Evolutionary conservation across 2,113 vertebrate species (phyloP).

Genomic region (Cololabis saira): DNA sequence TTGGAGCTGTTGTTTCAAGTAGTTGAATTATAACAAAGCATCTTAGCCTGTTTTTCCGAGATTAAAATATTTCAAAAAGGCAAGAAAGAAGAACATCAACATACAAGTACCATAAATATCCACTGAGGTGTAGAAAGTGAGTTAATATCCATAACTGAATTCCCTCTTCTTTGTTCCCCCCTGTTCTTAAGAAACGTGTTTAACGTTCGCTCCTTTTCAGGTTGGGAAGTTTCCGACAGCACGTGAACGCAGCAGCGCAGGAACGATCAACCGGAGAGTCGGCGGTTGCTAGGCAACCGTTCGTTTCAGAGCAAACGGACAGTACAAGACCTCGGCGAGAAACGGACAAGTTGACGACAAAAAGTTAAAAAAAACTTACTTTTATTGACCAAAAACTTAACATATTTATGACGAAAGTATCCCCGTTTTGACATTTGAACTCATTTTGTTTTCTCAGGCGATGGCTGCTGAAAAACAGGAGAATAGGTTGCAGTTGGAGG

Average conservation of each 20-base stretch:
- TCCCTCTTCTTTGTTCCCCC: too few species aligned
- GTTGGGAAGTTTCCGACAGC: not conserved
- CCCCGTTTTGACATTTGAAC: not conserved
- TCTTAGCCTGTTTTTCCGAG: too few species aligned
- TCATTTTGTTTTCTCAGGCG: too few species aligned
- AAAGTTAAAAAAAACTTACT: not conserved
- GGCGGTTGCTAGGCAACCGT: constrained; percentile 59
- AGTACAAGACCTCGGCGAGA: not conserved
- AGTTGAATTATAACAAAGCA: too few species aligned
- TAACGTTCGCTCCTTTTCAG: not conserved
- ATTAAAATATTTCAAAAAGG: too few species aligned
- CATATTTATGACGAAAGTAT: accelerated
- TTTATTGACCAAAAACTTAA: not conserved
- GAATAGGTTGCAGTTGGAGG: constrained; percentile 79
- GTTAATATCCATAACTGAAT: too few species aligned
- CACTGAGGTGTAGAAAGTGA: too few species aligned
- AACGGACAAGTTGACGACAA: not conserved
- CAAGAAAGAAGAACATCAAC: too few species aligned
- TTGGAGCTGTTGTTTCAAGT: too few species aligned
- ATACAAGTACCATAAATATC: too few species aligned
- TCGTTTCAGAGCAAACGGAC: constrained; percentile 38
- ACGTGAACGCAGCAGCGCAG: constrained; percentile 21
- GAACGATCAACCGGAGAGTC: not conserved
- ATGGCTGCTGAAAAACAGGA: constrained; percentile 66
- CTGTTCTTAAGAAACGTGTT: not conserved